Evolutionary conservation across 2,797 vertebrate species (phyloP), one percentile per base, ranked within the genome.

Genomic region (Xenops minutus): DNA sequence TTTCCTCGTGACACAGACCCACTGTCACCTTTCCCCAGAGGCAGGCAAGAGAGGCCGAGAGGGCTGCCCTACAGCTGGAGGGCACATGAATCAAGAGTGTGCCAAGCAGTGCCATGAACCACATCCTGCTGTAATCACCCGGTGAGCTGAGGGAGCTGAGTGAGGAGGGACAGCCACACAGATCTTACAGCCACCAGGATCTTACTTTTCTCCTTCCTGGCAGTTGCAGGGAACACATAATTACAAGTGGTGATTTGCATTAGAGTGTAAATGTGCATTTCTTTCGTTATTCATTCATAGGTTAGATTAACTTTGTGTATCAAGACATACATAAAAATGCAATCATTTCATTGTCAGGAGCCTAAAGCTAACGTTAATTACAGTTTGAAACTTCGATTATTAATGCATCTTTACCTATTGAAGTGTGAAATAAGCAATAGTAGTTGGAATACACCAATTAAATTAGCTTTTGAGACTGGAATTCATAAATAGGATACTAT

Each of bases 391-490:
- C 92, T 97, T 97, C 5, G 94, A 98, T 98, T 98, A 98, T 98
- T 98, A 98, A 98, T 98, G 97, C 94, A 98, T 98, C 98, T 98
- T 98, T 98, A 98, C 97, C 96, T 97, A 97, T 83, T 92, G 97
- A 98, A 96, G 97, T 97, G 97, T 97, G 98, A 98, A 98, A 98
- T 98, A 98, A 98, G 97, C 96, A 97, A 96, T 96, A 97, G 98
- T 98, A 98, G 97, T 97, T 98, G 94, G 91, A 97, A 97, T 97
- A 95, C 92, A 98, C 98, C 97, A 98, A 98, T 98, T 98, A 98
- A 98, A 98, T 98, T 98, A 98, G 92, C 82, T 95, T 96, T 89
- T 96, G 95, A 97, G 97, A 97, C 95, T 95, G 91, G 97, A 98
- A 98, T 98, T 96, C 92, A 51, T 95, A 98, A 98, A 92, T 52